A percentile compares a stretch with the other conserved stretches of the same genome.
Conservation (phyloP, 2,113 vertebrate species). For the Salminus brasiliensis region DNA sequence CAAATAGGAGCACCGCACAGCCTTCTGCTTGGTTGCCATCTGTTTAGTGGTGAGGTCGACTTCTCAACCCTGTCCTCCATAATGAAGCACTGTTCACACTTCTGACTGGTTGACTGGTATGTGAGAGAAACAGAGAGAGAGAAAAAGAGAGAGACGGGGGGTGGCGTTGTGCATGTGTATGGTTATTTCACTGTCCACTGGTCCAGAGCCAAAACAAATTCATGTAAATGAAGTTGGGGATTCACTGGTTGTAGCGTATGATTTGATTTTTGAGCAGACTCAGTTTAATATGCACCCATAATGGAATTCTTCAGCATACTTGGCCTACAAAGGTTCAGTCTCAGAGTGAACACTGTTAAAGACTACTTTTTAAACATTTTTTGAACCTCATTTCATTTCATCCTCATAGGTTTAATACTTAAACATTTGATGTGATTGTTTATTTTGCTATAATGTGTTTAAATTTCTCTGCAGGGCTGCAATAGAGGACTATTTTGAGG, state of each 20-base stretch:
- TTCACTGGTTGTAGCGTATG: slow-evolving; percentile 22
- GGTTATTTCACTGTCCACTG: slow-evolving; percentile 34
- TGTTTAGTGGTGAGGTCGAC: background rate
- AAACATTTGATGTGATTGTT: no score
- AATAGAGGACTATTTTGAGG: no score
- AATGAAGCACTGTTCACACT: slow-evolving; percentile 15
- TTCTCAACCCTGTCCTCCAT: background rate
- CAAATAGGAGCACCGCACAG: background rate
- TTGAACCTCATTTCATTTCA: no score
- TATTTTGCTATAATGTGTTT: no score
- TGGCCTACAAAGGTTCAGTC: background rate
- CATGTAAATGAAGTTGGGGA: slow-evolving; percentile 35
- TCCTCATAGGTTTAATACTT: no score
- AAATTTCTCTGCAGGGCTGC: no score
- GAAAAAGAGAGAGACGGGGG: background rate
- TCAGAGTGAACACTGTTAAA: background rate
- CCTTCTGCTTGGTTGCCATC: background rate
- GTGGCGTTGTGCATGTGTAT: background rate
- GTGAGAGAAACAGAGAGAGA: background rate
- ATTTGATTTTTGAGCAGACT: slow-evolving; percentile 4
- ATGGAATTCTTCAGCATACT: slow-evolving; percentile 10
- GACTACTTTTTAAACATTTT: background rate
- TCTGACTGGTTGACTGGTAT: background rate
- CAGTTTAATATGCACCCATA: slow-evolving; percentile 1
- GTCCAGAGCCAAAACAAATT: slow-evolving; percentile 34